Evolutionary conservation across 2,797 vertebrate species (phyloP).

Genomic region (Cheracebus regulus): DNA sequence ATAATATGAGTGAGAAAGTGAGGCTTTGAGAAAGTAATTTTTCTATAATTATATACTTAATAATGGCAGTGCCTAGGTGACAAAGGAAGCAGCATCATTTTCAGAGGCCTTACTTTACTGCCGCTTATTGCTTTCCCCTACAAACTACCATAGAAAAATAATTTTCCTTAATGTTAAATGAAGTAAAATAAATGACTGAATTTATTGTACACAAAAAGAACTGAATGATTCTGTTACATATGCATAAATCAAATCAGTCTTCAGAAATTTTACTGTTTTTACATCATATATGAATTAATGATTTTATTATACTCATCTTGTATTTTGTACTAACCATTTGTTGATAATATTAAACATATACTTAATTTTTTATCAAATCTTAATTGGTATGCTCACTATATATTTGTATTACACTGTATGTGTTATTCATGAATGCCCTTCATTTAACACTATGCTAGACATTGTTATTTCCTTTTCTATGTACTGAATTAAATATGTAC

Average conservation of each 20-base stretch:
- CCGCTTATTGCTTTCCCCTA: background rate
- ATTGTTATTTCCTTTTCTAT: background rate
- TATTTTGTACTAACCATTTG: conserved; percentile 8
- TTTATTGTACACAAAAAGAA: background rate
- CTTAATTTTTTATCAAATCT: background rate
- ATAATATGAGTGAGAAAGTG: background rate
- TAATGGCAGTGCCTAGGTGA: background rate
- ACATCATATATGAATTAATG: background rate
- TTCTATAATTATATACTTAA: background rate
- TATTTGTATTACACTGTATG: background rate
- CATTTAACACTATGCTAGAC: background rate
- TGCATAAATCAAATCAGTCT: background rate
- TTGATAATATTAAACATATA: conserved; percentile 10
- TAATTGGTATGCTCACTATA: background rate
- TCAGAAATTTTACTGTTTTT: conserved; percentile 19
- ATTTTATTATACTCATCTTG: background rate
- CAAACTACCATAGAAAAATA: background rate
- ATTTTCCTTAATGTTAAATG: background rate
- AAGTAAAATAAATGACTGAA: background rate
- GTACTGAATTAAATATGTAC: background rate
- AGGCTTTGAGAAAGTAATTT: background rate
- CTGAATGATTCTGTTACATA: background rate
- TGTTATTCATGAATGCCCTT: background rate
- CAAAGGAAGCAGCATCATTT: background rate
- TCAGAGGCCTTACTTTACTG: background rate